phyloP scores from a whole-genome alignment of 1,140 invertebrate species.

The Chionoecetes opilio region DNA sequence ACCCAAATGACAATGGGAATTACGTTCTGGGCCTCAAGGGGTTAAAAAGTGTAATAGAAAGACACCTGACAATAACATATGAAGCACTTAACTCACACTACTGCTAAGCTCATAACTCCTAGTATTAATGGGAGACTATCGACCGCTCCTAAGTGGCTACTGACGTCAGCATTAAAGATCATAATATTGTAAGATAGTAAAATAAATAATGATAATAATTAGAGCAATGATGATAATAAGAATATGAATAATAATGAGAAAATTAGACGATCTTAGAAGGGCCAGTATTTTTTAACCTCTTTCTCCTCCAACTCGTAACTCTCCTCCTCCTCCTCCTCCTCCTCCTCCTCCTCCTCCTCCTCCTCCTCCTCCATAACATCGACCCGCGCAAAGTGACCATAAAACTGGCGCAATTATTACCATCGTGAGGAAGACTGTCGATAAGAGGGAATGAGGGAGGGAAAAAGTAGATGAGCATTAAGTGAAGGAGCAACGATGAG shows the following conservation, averaged over 20 bases:
- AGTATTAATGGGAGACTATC: not conserved
- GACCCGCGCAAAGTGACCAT: constrained; percentile 12
- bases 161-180: not conserved
- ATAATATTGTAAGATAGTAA: not conserved
- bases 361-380: not conserved
- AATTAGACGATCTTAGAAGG: not conserved
- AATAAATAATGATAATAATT: not conserved
- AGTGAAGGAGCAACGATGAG: not conserved
- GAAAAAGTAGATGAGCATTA: not conserved
- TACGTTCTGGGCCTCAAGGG: no score
- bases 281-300: not conserved
- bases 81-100: not conserved
- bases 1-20: no score
- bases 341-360: constrained; percentile 1
- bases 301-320: not conserved
- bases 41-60: no score
- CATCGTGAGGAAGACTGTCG: not conserved
- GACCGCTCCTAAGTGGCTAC: not conserved
- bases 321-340: constrained; percentile 20
- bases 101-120: not conserved
- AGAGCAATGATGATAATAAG: not conserved
- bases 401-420: constrained; percentile 20
- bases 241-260: not conserved
- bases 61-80: no score
- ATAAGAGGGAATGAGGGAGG: not conserved